Evolutionary conservation across 2,113 vertebrate species (phyloP), one percentile per base, ranked within the genome.

Genomic region (Lepisosteus oculatus): DNA sequence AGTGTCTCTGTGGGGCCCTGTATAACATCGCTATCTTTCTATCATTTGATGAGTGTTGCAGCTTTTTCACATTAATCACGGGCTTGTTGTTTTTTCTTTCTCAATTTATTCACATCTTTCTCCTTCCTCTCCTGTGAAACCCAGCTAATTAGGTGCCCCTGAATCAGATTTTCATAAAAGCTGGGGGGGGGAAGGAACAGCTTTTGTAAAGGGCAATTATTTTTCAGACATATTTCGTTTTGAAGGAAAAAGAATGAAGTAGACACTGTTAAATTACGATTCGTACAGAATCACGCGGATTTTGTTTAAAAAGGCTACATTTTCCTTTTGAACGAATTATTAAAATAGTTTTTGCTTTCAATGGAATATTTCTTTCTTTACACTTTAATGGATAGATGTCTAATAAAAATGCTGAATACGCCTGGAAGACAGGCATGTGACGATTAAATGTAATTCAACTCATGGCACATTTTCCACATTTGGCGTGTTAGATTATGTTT

Each of bases 101-200:
- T 83, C 86, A 89, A 88, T 89, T 87, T 88, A 86, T 90, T 90
- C 87, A 87, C 85, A 84, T 88, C 88, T 84, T 87, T 81, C 84
- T 83, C 81, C 84, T 86, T 88, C 84, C 87, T 89, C 87, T 86
- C 85, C 86, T 77, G 87, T 84, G 83, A 89, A 92, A 90, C 89
- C 90, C 81, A 85, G 81, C 88, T 92, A 92, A 92, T 92, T 91
- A 90, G 90, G 84, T 83, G 69, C 85, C 85, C 84, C 85, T 75
- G 80, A 79, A 86, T 89, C 86, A 85, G 87, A 90, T 90, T 89
- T 89, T 88, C 87, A 86, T 90, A 85, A 88, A 90, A 89, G 86
- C 85, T 85, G 83, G 15, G 69, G 5, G 72, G 85, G 80, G 80
- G 61, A 59, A 59, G 57, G 14, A 59, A 15, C 57, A 55, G 57